Evolutionary conservation across 2,113 vertebrate genomes (phyloP), one percentile per base, ranked within the genome.

Genomic region (Syrmaticus mikado): DNA sequence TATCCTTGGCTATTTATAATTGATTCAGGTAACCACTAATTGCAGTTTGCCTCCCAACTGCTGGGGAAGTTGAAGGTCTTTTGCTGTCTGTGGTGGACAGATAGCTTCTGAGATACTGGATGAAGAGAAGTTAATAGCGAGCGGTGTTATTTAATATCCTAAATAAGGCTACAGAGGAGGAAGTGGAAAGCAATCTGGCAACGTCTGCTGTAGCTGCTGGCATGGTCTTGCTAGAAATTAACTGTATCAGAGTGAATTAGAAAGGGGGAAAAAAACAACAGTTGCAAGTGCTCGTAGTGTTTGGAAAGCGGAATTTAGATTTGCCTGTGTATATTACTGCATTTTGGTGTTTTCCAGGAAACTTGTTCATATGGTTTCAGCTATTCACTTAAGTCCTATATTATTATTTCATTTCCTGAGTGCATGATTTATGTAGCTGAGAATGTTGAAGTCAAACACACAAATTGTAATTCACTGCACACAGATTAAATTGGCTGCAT

Each of bases 401-500:
- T 77, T 93, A 45, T 82, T 95, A 82, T 92, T 89, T 83, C 72
- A 67, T 84, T 91, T 89, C 79, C 77, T 72, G 88, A 90, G 41
- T 87, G 55, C 25, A 25, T 84, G 74, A 91, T 89, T 94, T 87
- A 79, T 91, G n/a, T 85, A 89, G 82, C 48, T 48, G 67, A 66
- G 60, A 76, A 81, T 78, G 68, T 77, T 89, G 91, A 91, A 92
- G 82, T 78, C 68, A 94, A 94, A 81, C 40, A 41, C 1, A 0
- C 77, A 78, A 81, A 93, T 89, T 94, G 87, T 92, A 90, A 94
- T 93, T 91, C 92, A 92, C 24, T 80, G 84, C 86, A 89, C 87
- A 60, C 80, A 77, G 96, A 86, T 89, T 95, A 95, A 97, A 95
- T 95, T 95, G 75, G 86, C 91, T 96, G 86, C 88, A 89, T 94